A percentile compares a stretch with the other conserved stretches of the same genome.
Evolutionary conservation across 1,140 invertebrate genomes (phyloP).

Genomic region (Platorchestia sp.): DNA sequence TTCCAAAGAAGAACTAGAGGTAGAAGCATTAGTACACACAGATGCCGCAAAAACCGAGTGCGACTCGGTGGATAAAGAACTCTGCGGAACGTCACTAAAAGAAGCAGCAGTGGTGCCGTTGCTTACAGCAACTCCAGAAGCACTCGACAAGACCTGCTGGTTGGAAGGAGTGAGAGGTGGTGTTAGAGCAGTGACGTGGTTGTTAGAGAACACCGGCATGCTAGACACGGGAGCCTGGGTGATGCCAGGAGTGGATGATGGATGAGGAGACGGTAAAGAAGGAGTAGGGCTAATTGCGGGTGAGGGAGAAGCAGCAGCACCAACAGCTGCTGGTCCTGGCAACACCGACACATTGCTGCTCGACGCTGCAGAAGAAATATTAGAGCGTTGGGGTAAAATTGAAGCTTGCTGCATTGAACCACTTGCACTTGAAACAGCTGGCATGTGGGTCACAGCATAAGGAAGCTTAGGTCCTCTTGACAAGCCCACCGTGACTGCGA

Average conservation of each 20-base stretch:
- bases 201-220: slow-evolving; percentile 20
- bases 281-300: slow-evolving; percentile 39
- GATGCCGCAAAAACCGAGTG: not conserved
- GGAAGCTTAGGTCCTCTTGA: not conserved
- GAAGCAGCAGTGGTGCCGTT: slow-evolving; percentile 11
- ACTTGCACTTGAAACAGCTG: not conserved
- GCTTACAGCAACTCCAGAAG: not conserved
- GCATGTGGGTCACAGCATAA: not conserved
- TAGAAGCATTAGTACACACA: slow-evolving; percentile 10
- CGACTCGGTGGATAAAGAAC: not conserved
- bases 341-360: not conserved
- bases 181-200: slow-evolving; percentile 41
- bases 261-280: slow-evolving; percentile 36
- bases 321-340: not conserved
- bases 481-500: not conserved
- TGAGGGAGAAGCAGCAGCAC: slow-evolving; percentile 13
- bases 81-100: not conserved
- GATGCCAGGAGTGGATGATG: slow-evolving; percentile 16
- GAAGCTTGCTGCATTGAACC: slow-evolving; percentile 38
- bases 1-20: not conserved
- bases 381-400: slow-evolving; percentile 31
- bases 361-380: not conserved
- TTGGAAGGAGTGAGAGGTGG: slow-evolving; percentile 47
- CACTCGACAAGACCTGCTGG: not conserved
- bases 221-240: not conserved